phyloP scores from a whole-genome alignment of 2,888 invertebrate species.

The Camponotus fellah region DNA sequence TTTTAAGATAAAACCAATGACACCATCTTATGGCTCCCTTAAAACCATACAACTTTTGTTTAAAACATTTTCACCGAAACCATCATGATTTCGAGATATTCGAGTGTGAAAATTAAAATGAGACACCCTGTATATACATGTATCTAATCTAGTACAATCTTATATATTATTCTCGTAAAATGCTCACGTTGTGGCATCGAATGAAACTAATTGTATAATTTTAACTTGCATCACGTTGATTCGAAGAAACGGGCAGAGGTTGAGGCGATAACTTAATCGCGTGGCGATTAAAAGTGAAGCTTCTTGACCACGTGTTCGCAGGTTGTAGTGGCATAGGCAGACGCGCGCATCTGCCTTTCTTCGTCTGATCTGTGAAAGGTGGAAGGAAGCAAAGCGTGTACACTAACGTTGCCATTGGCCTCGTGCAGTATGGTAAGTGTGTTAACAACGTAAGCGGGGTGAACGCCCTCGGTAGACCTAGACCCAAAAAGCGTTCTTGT shows the following conservation, averaged over 20 bases:
- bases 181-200: background rate
- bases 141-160: background rate
- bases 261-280: slow-evolving; percentile 31
- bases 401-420: slow-evolving; percentile 50
- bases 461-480: slow-evolving; percentile 84
- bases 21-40: no score
- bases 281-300: slow-evolving; percentile 75
- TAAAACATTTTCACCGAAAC: no score
- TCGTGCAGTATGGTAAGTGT: slow-evolving; percentile 79
- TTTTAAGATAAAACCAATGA: no score
- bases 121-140: no score
- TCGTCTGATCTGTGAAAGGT: slow-evolving; percentile 59
- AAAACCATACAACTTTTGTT: no score
- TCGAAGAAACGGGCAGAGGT: background rate
- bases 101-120: no score
- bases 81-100: no score
- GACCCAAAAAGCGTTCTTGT: slow-evolving; percentile 83
- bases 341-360: slow-evolving; percentile 59
- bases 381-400: slow-evolving; percentile 55
- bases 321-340: slow-evolving; percentile 73
- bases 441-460: slow-evolving; percentile 81
- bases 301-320: slow-evolving; percentile 71
- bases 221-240: background rate
- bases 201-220: background rate
- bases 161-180: background rate